Base-by-base conservation (phyloP, 2,113 vertebrate species). In the Promerops cafer region DNA sequence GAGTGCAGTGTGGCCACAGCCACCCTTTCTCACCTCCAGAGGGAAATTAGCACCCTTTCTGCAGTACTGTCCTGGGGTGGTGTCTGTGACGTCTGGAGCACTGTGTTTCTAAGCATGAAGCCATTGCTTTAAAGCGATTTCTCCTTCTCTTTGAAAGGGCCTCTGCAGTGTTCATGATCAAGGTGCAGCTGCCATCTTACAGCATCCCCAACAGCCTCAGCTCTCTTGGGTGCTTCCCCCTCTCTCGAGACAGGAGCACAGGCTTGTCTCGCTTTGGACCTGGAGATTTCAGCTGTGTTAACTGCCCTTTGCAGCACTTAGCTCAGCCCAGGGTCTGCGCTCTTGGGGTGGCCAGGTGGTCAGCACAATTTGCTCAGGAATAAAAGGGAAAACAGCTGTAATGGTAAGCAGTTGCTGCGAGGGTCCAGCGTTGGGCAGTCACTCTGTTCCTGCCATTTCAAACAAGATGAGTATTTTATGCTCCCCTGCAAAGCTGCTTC, bases 191-290 rank as follows among this genome's bases (percentile, higher is more conserved):
- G 23, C 33, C 14, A 2, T 2, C 39, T 9, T 7, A 3, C 6
- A 53, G 77, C 44, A 35, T 90, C 53, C 35, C 49, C 2, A 0
- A 0, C 0, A 5, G 52, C 71, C 44, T 50, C 40, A 2, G 23
- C 33, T 8, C 66, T 59, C 8, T 37, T 5, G 37, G 27, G 26
- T n/a, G 65, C 65, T 70, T n/a, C 50, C 1, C 2, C 21, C 27
- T 49, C 20, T 42, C 37, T 9, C 0, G 2, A 30, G 75, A 16
- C 6, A 5, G 40, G 31, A 68, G 22, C 2, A 1, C 3, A 14
- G 40, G 19, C 39, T 76, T 60, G 44, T 65, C 17, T 37, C 8
- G 1, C 50, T 61, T 27, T 2, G 6, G 44, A 26, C 54, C 35
- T 33, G 81, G 31, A 39, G 50, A 7, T 39, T 3, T 16, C 54